These are phyloP conservation scores for Knipowitschia caucasica DNA, from an alignment of 2,797 vertebrate species.

Conservation along the genomic window DNA sequence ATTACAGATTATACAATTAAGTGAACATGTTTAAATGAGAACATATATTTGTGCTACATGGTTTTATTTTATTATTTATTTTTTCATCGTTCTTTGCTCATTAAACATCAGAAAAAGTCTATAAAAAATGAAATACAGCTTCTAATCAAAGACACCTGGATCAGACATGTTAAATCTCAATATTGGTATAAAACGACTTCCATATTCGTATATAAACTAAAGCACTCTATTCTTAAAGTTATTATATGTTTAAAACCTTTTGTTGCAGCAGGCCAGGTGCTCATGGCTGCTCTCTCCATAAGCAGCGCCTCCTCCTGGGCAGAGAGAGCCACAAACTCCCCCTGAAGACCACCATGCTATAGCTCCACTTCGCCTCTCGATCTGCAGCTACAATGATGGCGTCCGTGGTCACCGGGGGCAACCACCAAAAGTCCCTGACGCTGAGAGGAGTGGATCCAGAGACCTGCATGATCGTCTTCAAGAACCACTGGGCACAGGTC, in stretches of 20 bases:
- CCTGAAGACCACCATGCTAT: slow-evolving; percentile 40
- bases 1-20: too few species aligned
- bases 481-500: slow-evolving; percentile 95
- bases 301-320: slow-evolving; percentile 18
- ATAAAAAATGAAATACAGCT: too few species aligned
- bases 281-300: slow-evolving; percentile 4
- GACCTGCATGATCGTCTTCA: slow-evolving; percentile 96
- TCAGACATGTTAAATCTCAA: too few species aligned
- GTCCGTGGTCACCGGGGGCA: slow-evolving; percentile 76
- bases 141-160: too few species aligned
- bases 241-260: background rate
- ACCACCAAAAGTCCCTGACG: slow-evolving; percentile 77
- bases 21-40: too few species aligned
- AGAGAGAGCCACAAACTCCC: background rate
- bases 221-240: too few species aligned
- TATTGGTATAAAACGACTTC: too few species aligned
- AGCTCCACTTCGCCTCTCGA: slow-evolving; percentile 20
- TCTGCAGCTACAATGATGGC: slow-evolving; percentile 77
- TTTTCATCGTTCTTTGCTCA: too few species aligned
- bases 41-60: too few species aligned
- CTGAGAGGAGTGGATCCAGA: slow-evolving; percentile 91
- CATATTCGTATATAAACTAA: too few species aligned
- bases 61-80: too few species aligned
- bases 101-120: too few species aligned
- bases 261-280: slow-evolving; percentile 15